Base-by-base conservation (phyloP, 2,888 invertebrate species). In the Dryocosmus kuriphilus region DNA sequence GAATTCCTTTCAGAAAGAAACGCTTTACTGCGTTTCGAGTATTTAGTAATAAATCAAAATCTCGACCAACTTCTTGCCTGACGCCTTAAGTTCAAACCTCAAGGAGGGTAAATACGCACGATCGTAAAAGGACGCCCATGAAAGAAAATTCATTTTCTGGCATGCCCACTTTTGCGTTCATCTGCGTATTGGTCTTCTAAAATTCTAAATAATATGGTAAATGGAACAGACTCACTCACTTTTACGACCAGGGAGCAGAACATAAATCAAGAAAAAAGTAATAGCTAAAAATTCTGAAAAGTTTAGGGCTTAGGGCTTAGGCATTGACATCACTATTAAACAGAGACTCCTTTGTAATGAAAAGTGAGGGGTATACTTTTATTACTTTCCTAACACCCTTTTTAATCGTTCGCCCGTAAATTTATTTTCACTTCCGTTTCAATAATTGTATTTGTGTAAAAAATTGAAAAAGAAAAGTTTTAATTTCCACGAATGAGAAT, bases 41-140 rank as follows among this genome's bases (percentile, higher is more conserved):
- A 78, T 46, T 19, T 35, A 5, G 61, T 75, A 74, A 79, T 82
- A 82, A 79, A 81, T 79, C 76, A 82, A 79, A 80, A 77, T 19
- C 74, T 61, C 60, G 80, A 80, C 78, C 74, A 78, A 79, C 61
- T 79, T 74, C 35, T 63, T 46, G 63, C 71, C 75, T 63, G 62
- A 32, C 57, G 63, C 65, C 73, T 79, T 79, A 81, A 79, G 77
- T 79, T 81, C 67, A 38, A 61, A 65, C n/a, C 79, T 38, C 67
- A 61, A 55, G 51, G 77, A 74, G 77, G 71, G 77, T 81, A 79
- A 81, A 79, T 81, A 77, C 77, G 77, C 79, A 19, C 75, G 79
- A 77, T 79, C 79, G 65, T 80, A 77, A 80, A 80, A 76, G 55
- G 71, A 57, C 16, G 55, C 61, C 79, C 75, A 51, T 35, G 79